phyloP scores from a whole-genome alignment of 2,113 vertebrate species.

The Chaenogobius annularis region DNA sequence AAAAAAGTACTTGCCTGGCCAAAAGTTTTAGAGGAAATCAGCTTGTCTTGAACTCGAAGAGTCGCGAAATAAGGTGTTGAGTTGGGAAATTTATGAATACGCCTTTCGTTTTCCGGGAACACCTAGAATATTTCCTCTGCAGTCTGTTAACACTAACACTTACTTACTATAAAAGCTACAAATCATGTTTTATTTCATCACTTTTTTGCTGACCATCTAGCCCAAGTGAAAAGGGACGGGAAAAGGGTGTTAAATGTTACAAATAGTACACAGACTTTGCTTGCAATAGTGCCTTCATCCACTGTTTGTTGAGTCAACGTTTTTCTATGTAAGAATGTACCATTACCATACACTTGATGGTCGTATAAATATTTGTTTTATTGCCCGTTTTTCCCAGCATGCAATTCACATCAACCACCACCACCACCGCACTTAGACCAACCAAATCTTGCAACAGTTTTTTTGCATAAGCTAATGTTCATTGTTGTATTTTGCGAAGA shows the following conservation, averaged over 20 bases:
- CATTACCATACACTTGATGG: slow-evolving; percentile 10
- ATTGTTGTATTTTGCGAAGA: not conserved
- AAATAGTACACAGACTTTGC: slow-evolving; percentile 76
- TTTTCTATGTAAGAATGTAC: slow-evolving; percentile 41
- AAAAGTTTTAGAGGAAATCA: not conserved
- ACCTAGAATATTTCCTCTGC: slow-evolving; percentile 40
- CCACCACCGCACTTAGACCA: slow-evolving; percentile 10
- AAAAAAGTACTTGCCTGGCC: slow-evolving; percentile 9
- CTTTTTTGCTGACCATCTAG: slow-evolving; percentile 51
- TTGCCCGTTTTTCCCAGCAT: slow-evolving; percentile 47
- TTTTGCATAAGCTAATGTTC: not conserved
- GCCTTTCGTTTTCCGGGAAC: slow-evolving; percentile 53
- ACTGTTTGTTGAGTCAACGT: slow-evolving; percentile 46
- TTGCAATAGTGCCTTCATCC: slow-evolving; percentile 84
- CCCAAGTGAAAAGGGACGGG: slow-evolving; percentile 59
- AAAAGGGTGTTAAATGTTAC: slow-evolving; percentile 58
- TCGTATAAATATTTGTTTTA: slow-evolving; percentile 18
- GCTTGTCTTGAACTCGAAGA: not conserved
- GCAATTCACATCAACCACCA: slow-evolving; percentile 28
- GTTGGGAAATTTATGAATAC: slow-evolving; percentile 39
- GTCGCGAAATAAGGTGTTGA: slow-evolving; percentile 13
- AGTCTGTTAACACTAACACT: not conserved
- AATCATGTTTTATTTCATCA: not conserved
- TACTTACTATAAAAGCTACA: too few relatives aligned
- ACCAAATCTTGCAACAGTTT: slow-evolving; percentile 14